Evolutionary conservation across 2,888 invertebrate species (phyloP).

Genomic region (Pteria penguin): DNA sequence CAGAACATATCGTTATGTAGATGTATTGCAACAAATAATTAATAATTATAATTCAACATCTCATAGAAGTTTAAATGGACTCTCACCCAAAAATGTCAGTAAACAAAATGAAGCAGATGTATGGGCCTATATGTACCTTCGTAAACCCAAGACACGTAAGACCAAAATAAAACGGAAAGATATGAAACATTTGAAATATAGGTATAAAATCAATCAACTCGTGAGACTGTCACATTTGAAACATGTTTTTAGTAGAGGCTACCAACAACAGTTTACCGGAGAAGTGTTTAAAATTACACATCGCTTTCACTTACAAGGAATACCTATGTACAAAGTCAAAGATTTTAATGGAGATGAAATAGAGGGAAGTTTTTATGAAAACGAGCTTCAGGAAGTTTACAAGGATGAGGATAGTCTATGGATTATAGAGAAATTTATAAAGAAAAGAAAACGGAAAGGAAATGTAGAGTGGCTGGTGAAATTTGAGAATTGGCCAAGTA

Average conservation of each 20-base stretch:
- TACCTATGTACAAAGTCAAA: constrained; percentile 32
- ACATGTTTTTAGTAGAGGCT: constrained; percentile 14
- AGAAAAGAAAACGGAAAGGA: constrained; percentile 21
- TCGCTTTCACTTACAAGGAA: constrained; percentile 27
- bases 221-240: constrained; percentile 22
- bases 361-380: constrained; percentile 27
- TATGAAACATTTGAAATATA: constrained; percentile 9
- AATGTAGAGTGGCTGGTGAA: constrained; percentile 9
- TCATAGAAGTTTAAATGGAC: not conserved
- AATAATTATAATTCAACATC: constrained; percentile 4
- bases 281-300: constrained; percentile 24
- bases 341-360: constrained; percentile 20
- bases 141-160: not conserved
- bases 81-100: not conserved
- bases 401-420: constrained; percentile 32
- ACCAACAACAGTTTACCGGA: constrained; percentile 15
- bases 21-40: not conserved
- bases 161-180: not conserved
- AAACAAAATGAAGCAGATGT: not conserved
- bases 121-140: not conserved
- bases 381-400: constrained; percentile 26
- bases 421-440: constrained; percentile 22
- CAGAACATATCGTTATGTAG: constrained; percentile 10
- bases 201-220: constrained; percentile 11
- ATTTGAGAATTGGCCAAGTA: constrained; percentile 18